Evolutionary conservation across 2,888 invertebrate species (phyloP), one percentile per base, ranked within the genome.

Genomic region (Drosophila paucipuncta): DNA sequence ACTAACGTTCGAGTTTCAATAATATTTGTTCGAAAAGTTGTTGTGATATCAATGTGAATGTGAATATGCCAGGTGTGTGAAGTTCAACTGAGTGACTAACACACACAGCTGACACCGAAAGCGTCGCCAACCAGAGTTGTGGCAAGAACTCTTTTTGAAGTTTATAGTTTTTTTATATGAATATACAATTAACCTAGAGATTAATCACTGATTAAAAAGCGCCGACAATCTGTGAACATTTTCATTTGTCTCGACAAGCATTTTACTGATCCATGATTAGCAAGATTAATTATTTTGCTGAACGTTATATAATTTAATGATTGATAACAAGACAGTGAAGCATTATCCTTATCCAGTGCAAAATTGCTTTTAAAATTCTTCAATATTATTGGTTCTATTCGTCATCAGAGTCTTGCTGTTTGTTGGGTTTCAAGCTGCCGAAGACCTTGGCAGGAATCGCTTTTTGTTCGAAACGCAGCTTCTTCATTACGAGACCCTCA

Each of bases 391-490:
- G 6, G 10, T 18, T 28, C 73, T 63, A 83, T 28, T 91, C 91
- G n/a, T 91, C 92, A n/a, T 91, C 91, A 18, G 90, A 90, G 33
- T 91, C 91, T 16, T 77, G 77, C 4, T 80, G 76, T n/a, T 76
- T 88, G 41, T 53, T 65, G 28, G 91, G 90, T 59, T 92, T 92
- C 83, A 98, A 94, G 80, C 97, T 95, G 72, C 99, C 99, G 94
- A 99, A 99, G 4, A 99, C 98, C 94, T 98, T 97, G 53, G 96
- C 95, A 41, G 99, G 99, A 79, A 99, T 95, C 35, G 95, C 95
- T 93, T 98, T 97, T 92, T 97, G 96, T 91, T 97, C 97, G 64
- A 98, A 95, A 39, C 96, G 96, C 76, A 97, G 94, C 73, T 95
- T 95, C 93, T 94, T 95, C 89, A 94, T 94, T 10, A 95, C 94